Base-by-base conservation (phyloP, 53 echinoderm and acorn worm species). In the Apostichopus leukothele region DNA sequence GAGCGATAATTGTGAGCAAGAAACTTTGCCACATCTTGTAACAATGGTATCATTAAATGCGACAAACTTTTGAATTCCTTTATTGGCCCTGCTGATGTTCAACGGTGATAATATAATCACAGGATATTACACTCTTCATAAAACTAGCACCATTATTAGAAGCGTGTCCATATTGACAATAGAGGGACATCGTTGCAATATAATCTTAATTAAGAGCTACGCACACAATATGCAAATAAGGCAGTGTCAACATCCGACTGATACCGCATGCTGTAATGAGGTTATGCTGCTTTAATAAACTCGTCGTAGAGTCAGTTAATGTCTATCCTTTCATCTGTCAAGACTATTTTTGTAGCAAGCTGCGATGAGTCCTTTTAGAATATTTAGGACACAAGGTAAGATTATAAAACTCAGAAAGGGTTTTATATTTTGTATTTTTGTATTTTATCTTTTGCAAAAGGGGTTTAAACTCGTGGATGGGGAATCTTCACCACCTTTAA, bases 141-240 rank as follows among this genome's bases (percentile, higher is more conserved):
- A 63, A 63, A 16, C 63, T 13, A 63, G 4, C 12, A 63, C 14
- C 63, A 63, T 63, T 63, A 63, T 63, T 63, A 63, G 12, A 13
- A 13, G 63, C 4, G 63, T 53, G 79, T 79, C 18, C 16, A 79
- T 19, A 39, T 51, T 51, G 53, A 79, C 79, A 79, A 79, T n/a
- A 51, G 79, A 16, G 19, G 8, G 53, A 51, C 51, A n/a, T 79
- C 16, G 51, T 79, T 53, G n/a, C 79, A 79, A 79, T 79, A 79
- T 52, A 79, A 79, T 51, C 50, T 79, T 79, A 79, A 79, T 79
- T 79, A 79, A 79, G 52, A 53, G 53, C 11, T 79, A 50, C 50
- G 79, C 79, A 52, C 19, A 8, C 50, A 53, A 52, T 11, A 79
- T 79, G 79, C 52, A 79, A 79, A 79, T 79, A 53, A 39, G 51